Conservation (phyloP, 2,113 vertebrate genomes). For the Gadus macrocephalus region DNA sequence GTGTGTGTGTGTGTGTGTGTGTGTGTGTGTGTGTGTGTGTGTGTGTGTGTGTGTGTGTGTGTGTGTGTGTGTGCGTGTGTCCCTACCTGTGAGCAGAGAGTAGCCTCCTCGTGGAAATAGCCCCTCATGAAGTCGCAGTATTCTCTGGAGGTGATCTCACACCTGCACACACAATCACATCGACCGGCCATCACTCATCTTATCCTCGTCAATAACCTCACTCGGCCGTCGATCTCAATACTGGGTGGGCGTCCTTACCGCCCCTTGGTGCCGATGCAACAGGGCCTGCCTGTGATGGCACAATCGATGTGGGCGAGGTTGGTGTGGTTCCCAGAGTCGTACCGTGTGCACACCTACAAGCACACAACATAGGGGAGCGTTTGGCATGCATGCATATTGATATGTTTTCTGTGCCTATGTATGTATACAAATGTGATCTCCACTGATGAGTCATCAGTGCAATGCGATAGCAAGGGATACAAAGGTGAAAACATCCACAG, state of each 20-base stretch:
- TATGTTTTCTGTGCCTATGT: neutral
- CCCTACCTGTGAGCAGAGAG: constrained; percentile 92
- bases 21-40: too few relatives aligned
- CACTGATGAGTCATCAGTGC: too few relatives aligned
- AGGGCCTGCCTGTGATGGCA: constrained; percentile 90
- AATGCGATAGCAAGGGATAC: too few relatives aligned
- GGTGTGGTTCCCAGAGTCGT: constrained; percentile 89
- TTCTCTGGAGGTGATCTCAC: constrained; percentile 97
- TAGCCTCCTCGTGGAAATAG: constrained; percentile 96
- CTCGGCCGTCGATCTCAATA: too few relatives aligned
- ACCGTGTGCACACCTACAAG: constrained; percentile 89
- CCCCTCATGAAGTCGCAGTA: constrained; percentile 98
- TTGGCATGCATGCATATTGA: neutral
- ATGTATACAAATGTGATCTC: too few relatives aligned
- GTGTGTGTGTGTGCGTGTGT: too few relatives aligned
- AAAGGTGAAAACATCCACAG: too few relatives aligned
- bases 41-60: too few relatives aligned
- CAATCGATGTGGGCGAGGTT: constrained; percentile 96
- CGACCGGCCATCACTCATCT: too few relatives aligned
- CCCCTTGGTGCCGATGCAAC: constrained; percentile 97
- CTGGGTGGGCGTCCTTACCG: constrained; percentile 66
- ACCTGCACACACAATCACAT: constrained; percentile 67
- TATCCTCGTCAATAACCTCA: too few relatives aligned
- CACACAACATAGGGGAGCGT: constrained; percentile 6
- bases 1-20: too few relatives aligned